Conservation (phyloP, 1,140 invertebrate genomes). For the Colletes gigas region DNA sequence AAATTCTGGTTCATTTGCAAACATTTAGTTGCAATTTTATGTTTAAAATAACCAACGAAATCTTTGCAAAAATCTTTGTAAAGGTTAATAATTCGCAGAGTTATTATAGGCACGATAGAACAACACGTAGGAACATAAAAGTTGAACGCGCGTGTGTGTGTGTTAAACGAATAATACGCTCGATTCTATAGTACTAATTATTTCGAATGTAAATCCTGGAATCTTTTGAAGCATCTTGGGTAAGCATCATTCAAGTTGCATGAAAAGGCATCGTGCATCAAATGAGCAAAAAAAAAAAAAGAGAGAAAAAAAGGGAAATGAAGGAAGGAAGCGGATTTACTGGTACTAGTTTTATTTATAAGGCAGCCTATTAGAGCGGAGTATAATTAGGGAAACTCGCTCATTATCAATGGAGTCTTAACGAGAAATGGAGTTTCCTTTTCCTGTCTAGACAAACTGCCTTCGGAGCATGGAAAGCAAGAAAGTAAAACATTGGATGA, state of each 20-base stretch:
- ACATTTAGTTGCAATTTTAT: no score
- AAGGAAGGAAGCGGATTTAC: constrained; percentile 22
- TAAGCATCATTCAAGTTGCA: constrained; percentile 1
- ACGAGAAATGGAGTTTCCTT: constrained; percentile 47
- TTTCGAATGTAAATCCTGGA: constrained; percentile 1
- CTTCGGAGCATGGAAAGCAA: constrained; percentile 6
- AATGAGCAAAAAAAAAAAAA: constrained; percentile 3
- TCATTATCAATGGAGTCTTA: constrained; percentile 60
- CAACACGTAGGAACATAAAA: no score
- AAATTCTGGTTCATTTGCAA: no score
- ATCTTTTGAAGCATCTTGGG: neutral
- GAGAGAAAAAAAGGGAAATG: no score
- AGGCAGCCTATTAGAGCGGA: constrained; percentile 21
- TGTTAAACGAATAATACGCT: neutral
- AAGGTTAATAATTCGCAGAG: no score
- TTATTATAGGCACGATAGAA: no score
- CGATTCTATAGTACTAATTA: neutral
- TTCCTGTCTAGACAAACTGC: constrained; percentile 62
- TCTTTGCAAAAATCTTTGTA: no score
- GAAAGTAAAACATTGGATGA: constrained; percentile 39
- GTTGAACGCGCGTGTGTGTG: no score
- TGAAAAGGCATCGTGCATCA: constrained; percentile 36
- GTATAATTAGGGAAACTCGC: constrained; percentile 54
- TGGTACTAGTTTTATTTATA: constrained; percentile 41
- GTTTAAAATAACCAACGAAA: no score